A percentile compares a stretch with the other conserved stretches of the same genome.
phyloP scores from a whole-genome alignment of 2,113 vertebrate genomes.

The Anolis carolinensis region DNA sequence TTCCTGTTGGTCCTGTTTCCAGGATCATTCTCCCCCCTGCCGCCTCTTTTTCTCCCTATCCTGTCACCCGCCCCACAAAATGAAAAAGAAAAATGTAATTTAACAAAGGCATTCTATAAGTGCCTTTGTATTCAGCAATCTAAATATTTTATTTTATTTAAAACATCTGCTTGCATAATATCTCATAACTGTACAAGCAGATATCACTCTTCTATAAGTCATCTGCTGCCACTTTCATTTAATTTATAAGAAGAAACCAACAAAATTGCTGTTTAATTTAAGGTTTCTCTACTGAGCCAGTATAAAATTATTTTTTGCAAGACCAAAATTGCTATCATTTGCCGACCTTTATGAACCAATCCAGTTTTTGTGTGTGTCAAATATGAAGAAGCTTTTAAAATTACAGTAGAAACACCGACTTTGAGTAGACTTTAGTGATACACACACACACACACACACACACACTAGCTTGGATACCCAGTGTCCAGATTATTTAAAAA shows the following conservation, averaged over 20 bases:
- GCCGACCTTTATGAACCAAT: constrained; percentile 66
- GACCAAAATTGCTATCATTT: constrained; percentile 70
- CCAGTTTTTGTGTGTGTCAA: constrained; percentile 64
- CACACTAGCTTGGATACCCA: no score
- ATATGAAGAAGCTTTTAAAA: constrained; percentile 49
- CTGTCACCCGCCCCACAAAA: constrained; percentile 18
- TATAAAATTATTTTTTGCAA: constrained; percentile 50
- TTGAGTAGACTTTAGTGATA: constrained; percentile 39
- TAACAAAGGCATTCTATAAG: constrained; percentile 81
- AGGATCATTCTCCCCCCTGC: constrained; percentile 69
- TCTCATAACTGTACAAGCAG: constrained; percentile 72
- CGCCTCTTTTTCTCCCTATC: constrained; percentile 45
- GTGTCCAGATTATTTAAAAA: no score
- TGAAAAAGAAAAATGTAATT: constrained; percentile 82
- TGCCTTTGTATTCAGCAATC: constrained; percentile 82
- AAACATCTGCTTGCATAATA: constrained; percentile 81
- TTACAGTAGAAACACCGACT: constrained; percentile 61
- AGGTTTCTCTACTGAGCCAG: constrained; percentile 66
- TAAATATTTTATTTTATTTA: constrained; percentile 83
- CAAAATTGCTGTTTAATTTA: constrained; percentile 72
- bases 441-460: no score
- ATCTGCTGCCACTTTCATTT: constrained; percentile 77
- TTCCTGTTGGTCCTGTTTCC: constrained; percentile 82
- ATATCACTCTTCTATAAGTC: constrained; percentile 73
- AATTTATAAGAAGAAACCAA: constrained; percentile 73